Percentiles rank a stretch among this genome's conserved stretches.
These are phyloP conservation scores for Lasiommata megera DNA, from an alignment of 2,888 invertebrate genomes.

Conservation along the genomic window DNA sequence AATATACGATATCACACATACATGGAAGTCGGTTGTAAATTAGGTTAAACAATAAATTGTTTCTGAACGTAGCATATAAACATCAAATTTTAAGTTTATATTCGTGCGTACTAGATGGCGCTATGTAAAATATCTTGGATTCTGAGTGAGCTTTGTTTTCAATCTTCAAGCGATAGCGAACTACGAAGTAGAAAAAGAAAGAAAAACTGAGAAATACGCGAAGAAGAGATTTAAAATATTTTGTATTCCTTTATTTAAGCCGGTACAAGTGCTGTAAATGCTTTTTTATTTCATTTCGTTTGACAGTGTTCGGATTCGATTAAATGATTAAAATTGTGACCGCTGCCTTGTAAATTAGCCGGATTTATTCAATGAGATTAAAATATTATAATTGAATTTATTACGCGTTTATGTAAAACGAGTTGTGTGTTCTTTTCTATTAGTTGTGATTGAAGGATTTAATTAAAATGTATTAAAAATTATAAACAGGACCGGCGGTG, in stretches of 20 bases:
- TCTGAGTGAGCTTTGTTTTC: constrained; percentile 2
- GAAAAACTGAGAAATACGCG: constrained; percentile 27
- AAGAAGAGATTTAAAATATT: constrained; percentile 16
- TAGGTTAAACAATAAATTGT: too few species aligned
- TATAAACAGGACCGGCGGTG: background rate
- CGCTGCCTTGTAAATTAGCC: constrained; percentile 10
- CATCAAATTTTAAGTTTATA: background rate
- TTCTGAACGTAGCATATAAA: too few species aligned
- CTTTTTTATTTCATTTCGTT: background rate
- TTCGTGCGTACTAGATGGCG: constrained; percentile 7
- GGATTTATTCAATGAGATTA: constrained; percentile 22
- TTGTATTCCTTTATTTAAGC: constrained; percentile 6
- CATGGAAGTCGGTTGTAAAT: too few species aligned
- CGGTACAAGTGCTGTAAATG: background rate
- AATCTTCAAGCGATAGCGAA: constrained; percentile 11
- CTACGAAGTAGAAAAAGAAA: constrained; percentile 11
- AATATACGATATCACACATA: too few species aligned
- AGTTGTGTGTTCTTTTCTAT: background rate
- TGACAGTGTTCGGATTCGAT: background rate
- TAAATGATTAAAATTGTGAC: background rate
- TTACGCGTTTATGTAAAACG: background rate
- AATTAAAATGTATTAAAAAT: background rate
- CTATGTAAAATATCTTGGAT: background rate
- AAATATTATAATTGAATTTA: constrained; percentile 8
- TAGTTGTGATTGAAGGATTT: background rate